These are phyloP conservation scores for Drosophila niveifrons DNA, from an alignment of 2,888 invertebrate species.

Conservation along the genomic window DNA sequence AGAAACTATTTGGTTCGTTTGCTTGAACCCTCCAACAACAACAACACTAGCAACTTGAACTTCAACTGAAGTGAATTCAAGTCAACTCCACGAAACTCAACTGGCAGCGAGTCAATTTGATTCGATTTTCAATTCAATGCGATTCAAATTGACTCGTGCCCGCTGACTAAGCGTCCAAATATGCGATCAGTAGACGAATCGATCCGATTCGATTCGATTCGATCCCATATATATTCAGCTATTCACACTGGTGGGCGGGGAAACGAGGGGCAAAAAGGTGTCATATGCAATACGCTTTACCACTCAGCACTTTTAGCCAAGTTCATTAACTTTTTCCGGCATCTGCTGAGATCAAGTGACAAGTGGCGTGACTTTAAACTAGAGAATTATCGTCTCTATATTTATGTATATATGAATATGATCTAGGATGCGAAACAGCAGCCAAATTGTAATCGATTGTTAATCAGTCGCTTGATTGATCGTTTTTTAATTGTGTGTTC, in stretches of 20 bases:
- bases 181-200: constrained; percentile 30
- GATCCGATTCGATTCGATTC: constrained; percentile 16
- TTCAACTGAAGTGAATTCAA: background rate
- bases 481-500: constrained; percentile 50
- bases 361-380: constrained; percentile 25
- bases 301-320: constrained; percentile 39
- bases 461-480: constrained; percentile 43
- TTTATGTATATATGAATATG: background rate
- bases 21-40: background rate
- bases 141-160: constrained; percentile 12
- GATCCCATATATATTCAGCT: background rate
- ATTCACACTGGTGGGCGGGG: background rate
- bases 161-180: constrained; percentile 52
- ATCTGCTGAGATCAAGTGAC: constrained; percentile 21
- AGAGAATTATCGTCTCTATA: background rate
- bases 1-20: too few relatives aligned
- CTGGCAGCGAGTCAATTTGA: background rate
- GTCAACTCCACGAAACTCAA: background rate
- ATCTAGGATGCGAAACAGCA: constrained; percentile 12
- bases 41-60: background rate
- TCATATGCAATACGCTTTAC: constrained; percentile 40
- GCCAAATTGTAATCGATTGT: constrained; percentile 36
- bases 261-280: constrained; percentile 21
- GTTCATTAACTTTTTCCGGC: constrained; percentile 52
- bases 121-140: background rate